These are phyloP conservation scores for Caenorhabditis virilis DNA, from an alignment of 2,888 invertebrate genomes.

Conservation along the genomic window DNA sequence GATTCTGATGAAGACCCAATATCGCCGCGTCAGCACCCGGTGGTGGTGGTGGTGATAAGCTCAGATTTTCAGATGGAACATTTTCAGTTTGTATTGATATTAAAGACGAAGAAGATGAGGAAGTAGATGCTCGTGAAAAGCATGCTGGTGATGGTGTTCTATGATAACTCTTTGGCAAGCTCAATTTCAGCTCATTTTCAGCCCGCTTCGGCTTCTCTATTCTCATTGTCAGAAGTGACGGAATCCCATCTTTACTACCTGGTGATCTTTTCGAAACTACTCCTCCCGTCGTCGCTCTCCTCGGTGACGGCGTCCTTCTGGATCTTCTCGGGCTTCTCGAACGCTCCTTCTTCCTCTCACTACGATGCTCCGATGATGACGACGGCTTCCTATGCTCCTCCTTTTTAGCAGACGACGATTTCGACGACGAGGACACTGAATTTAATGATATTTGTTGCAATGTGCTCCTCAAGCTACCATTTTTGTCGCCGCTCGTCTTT, in stretches of 20 bases:
- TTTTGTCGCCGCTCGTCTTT: neutral
- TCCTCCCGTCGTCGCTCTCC: conserved; percentile 3
- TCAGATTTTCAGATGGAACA: too few relatives aligned
- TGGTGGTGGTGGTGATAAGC: too few relatives aligned
- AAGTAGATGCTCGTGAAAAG: conserved; percentile 8
- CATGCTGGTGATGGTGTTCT: conserved; percentile 13
- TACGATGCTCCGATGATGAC: neutral
- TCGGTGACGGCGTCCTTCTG: conserved; percentile 1
- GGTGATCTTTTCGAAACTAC: conserved; percentile 20
- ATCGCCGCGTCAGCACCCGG: too few relatives aligned
- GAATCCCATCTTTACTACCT: conserved; percentile 16
- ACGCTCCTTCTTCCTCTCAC: too few relatives aligned
- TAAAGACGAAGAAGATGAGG: conserved; percentile 5
- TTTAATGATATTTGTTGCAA: too few relatives aligned
- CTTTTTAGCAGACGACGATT: conserved; percentile 6
- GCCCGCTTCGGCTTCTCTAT: too few relatives aligned
- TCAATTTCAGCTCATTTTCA: too few relatives aligned
- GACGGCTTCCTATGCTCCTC: conserved; percentile 1
- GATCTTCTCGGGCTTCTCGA: neutral
- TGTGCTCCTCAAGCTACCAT: too few relatives aligned
- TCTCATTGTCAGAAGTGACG: conserved; percentile 33
- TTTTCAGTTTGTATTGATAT: too few relatives aligned
- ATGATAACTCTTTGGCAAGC: too few relatives aligned
- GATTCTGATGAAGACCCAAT: too few relatives aligned
- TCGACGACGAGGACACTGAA: too few relatives aligned